A percentile compares a stretch with the other conserved stretches of the same genome.
Conservation (phyloP, 2,113 vertebrate species). For the Rallus limicola region DNA sequence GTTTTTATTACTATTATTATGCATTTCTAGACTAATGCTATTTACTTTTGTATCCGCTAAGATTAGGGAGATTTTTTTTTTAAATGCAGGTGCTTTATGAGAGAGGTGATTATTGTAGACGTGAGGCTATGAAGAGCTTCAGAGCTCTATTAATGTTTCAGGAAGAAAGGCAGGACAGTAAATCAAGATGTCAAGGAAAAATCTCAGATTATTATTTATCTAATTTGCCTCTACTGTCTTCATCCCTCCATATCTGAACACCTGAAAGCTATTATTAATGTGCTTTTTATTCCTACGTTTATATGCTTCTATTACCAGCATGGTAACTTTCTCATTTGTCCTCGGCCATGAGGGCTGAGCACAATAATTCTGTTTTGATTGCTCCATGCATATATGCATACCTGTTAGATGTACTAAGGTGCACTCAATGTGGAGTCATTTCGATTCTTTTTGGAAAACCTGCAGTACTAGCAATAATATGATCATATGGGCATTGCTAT, state of each 20-base stretch:
- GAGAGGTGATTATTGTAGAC: background rate
- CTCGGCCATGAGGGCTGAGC: background rate
- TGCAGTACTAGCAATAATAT: background rate
- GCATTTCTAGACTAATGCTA: background rate
- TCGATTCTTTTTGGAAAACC: background rate
- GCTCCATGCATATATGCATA: rapidly evolving
- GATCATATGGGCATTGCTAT: background rate
- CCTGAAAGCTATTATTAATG: constrained; percentile 18
- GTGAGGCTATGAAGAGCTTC: background rate
- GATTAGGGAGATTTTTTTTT: background rate
- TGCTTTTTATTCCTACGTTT: background rate
- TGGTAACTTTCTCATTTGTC: background rate
- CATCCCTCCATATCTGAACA: background rate
- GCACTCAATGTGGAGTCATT: background rate
- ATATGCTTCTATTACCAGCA: background rate
- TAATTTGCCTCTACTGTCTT: background rate
- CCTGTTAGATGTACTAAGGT: background rate
- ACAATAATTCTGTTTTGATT: background rate
- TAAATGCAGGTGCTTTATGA: background rate
- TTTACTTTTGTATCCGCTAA: background rate
- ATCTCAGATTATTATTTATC: background rate
- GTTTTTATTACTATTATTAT: background rate
- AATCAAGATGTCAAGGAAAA: constrained; percentile 6
- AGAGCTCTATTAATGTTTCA: background rate
- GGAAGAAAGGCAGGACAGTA: background rate